Percentiles rank a stretch among this genome's conserved stretches.
phyloP scores from a whole-genome alignment of 2,113 vertebrate genomes.

The Bolborhynchus lineola region DNA sequence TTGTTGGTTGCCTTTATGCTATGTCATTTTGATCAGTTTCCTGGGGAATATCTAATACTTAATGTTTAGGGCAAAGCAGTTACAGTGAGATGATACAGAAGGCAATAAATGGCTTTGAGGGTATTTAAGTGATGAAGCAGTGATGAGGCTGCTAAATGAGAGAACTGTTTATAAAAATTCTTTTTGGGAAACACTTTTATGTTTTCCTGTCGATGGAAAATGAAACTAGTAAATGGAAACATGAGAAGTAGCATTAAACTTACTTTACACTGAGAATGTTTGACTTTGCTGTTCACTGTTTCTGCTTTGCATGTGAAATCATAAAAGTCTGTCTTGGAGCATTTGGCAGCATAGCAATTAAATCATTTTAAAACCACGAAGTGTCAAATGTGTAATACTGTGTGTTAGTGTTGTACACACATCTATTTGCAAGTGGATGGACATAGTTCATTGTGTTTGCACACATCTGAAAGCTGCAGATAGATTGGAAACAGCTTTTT shows the following conservation, averaged over 20 bases:
- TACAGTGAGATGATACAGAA: neutral
- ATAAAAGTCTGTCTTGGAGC: neutral
- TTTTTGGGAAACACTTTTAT: neutral
- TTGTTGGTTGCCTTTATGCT: slow-evolving; percentile 44
- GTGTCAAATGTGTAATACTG: fast-evolving
- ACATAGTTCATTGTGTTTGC: fast-evolving
- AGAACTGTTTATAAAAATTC: neutral
- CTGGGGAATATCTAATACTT: neutral
- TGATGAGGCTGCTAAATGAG: neutral
- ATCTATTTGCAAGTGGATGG: neutral
- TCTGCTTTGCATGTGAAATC: neutral
- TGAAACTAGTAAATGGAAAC: neutral
- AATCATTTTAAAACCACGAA: neutral
- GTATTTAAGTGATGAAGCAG: slow-evolving; percentile 8
- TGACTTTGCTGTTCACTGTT: neutral
- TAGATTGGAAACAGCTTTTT: neutral
- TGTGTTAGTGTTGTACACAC: fast-evolving
- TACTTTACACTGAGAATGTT: neutral
- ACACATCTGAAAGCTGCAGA: fast-evolving
- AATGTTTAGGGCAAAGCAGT: slow-evolving; percentile 28
- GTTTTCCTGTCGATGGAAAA: neutral
- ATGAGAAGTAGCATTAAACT: neutral
- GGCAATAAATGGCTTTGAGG: neutral
- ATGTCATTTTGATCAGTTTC: slow-evolving; percentile 35
- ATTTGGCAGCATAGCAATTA: neutral